Conservation (phyloP, 1,140 invertebrate genomes). For the Oryctes rhinoceros region DNA sequence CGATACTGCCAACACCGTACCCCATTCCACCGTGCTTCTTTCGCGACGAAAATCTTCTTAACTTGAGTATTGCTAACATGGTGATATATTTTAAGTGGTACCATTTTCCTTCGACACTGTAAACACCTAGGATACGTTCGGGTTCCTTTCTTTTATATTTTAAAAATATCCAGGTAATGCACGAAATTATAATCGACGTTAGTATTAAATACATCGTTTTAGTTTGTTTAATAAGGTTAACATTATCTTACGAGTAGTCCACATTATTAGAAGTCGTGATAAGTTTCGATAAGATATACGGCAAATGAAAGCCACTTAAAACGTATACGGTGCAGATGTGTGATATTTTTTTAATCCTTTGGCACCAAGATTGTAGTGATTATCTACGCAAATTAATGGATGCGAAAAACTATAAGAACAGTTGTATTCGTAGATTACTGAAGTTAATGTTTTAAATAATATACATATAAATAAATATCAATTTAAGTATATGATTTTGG, state of each 20-base stretch:
- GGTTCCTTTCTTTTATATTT: not conserved
- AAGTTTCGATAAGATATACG: constrained; percentile 16
- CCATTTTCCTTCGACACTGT: not conserved
- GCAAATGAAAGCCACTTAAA: no score
- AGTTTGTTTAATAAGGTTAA: not conserved
- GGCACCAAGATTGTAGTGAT: no score
- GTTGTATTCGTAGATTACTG: no score
- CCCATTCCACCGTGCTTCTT: constrained; percentile 2
- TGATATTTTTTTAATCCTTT: no score
- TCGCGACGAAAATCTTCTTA: not conserved
- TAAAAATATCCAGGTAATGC: constrained; percentile 21
- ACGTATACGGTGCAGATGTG: no score
- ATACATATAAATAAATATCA: no score
- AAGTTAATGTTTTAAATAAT: no score
- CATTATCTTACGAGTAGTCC: not conserved
- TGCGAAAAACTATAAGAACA: no score
- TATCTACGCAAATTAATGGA: no score
- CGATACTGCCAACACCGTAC: not conserved
- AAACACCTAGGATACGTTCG: not conserved
- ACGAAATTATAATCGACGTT: constrained; percentile 17
- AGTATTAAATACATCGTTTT: constrained; percentile 2
- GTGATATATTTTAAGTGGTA: not conserved
- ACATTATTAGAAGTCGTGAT: not conserved
- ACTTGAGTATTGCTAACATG: not conserved
- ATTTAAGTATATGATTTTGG: no score